These are phyloP conservation scores for Drosophila meridionalis DNA, from an alignment of 2,888 invertebrate genomes.

Conservation along the genomic window DNA sequence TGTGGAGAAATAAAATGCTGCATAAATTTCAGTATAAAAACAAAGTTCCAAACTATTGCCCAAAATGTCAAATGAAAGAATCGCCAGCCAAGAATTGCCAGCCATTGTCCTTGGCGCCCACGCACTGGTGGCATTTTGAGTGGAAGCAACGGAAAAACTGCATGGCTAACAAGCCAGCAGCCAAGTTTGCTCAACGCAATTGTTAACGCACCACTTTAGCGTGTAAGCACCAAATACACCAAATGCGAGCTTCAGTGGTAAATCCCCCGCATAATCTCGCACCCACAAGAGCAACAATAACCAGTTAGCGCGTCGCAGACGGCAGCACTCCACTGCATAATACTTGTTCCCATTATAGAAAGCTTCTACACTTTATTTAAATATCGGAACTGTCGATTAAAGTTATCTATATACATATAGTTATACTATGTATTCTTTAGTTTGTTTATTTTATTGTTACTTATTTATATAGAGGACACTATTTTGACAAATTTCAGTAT, in stretches of 20 bases:
- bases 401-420: too few species aligned
- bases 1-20: conserved; percentile 30
- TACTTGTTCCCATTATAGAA: background rate
- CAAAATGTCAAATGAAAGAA: conserved; percentile 45
- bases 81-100: conserved; percentile 50
- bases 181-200: conserved; percentile 26
- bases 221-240: conserved; percentile 18
- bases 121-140: conserved; percentile 64
- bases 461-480: too few species aligned
- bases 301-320: background rate
- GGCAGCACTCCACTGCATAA: background rate
- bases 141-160: conserved; percentile 15
- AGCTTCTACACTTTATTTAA: background rate
- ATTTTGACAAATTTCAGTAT: too few species aligned
- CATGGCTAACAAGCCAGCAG: conserved; percentile 21
- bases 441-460: too few species aligned
- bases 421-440: too few species aligned
- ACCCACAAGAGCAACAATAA: conserved; percentile 14
- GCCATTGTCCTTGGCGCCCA: conserved; percentile 52
- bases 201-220: conserved; percentile 12
- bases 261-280: background rate
- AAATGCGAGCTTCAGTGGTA: conserved; percentile 29
- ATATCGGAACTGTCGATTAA: background rate
- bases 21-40: conserved; percentile 38
- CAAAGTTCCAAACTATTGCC: conserved; percentile 28